Evolutionary conservation across 2,888 invertebrate genomes (phyloP).

Genomic region (Mesochorus sp.): DNA sequence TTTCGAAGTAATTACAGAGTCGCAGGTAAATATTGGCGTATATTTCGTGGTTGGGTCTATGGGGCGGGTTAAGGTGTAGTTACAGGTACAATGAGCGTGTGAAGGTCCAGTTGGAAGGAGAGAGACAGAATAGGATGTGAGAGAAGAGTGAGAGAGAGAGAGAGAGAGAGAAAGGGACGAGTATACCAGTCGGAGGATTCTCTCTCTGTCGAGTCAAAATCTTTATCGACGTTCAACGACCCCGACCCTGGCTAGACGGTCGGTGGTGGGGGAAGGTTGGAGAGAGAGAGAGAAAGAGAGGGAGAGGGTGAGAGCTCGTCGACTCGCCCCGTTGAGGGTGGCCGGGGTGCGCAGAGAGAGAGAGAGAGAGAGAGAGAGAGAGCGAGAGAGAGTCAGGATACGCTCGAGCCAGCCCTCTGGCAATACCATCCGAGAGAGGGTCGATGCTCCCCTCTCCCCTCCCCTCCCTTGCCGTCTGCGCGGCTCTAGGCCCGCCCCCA

Average conservation of each 20-base stretch:
- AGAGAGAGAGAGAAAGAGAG: too few relatives aligned
- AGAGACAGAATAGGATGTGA: slow-evolving; percentile 51
- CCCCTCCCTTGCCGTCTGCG: neutral
- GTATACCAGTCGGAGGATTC: slow-evolving; percentile 49
- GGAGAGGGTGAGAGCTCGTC: slow-evolving; percentile 22
- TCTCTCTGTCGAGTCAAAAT: slow-evolving; percentile 79
- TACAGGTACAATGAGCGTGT: slow-evolving; percentile 8
- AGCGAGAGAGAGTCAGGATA: slow-evolving; percentile 64
- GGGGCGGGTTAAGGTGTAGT: neutral
- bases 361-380: slow-evolving; percentile 6
- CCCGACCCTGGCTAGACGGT: slow-evolving; percentile 82
- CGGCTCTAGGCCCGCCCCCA: neutral
- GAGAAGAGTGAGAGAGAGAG: slow-evolving; percentile 29
- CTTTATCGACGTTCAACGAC: slow-evolving; percentile 82
- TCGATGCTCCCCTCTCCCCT: slow-evolving; percentile 25
- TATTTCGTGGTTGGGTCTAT: neutral
- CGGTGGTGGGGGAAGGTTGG: slow-evolving; percentile 68
- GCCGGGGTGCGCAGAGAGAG: slow-evolving; percentile 63
- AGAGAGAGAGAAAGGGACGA: too few relatives aligned
- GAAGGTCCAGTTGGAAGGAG: slow-evolving; percentile 32
- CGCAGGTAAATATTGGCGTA: slow-evolving; percentile 6
- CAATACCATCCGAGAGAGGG: slow-evolving; percentile 35
- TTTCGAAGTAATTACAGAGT: neutral
- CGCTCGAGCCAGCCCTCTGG: slow-evolving; percentile 59
- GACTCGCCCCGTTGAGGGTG: slow-evolving; percentile 64